Evolutionary conservation across 2,113 vertebrate species (phyloP), one percentile per base, ranked within the genome.

Genomic region (Turdus rufiventris): DNA sequence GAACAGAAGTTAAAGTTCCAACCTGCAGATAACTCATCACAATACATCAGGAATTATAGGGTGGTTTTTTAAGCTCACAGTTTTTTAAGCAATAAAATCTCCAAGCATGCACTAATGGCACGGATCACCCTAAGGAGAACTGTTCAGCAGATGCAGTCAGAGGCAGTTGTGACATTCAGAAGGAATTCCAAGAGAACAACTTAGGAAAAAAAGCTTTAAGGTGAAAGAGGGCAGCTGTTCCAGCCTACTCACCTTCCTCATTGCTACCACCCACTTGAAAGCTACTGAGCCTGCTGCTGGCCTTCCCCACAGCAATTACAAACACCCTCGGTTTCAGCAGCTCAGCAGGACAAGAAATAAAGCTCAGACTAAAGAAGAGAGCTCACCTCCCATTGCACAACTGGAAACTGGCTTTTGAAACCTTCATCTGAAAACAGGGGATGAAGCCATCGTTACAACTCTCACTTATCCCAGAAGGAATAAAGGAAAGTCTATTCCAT

Each of bases 1-100:
- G 36, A 62, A 45, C 28, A 82, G 17, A 28, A 95, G 91, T 85
- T 85, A 89, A 93, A 96, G 31, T 70, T 88, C 71, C 65, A 94
- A 72, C 85, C 43, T 42, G 33, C 29, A 65, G 72, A 36, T 36
- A 73, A 78, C 21, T 6, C 53, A 57, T 3, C 40, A 57, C 36
- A 43, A 19, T 0, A 43, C 6, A 26, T 8, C 45, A 84, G 47
- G 18, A 45, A n/a, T 4, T 63, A 7, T 0, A 53, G 4, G 4
- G 8, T 18, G 9, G 4, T 7, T 34, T 20, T 47, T 86, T 60
- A 56, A 81, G 43, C 29, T 0, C 38, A 54, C 20, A 18, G 8
- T 8, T 54, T 66, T 28, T 47, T 15, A 72, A 75, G 60, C 60
- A 93, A 17, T 14, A 45, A 45, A 15, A 24, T 28, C 61, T 70